Percentiles rank a stretch among this genome's conserved stretches.
Conservation (phyloP, 2,113 vertebrate genomes). For the Hucho hucho region DNA sequence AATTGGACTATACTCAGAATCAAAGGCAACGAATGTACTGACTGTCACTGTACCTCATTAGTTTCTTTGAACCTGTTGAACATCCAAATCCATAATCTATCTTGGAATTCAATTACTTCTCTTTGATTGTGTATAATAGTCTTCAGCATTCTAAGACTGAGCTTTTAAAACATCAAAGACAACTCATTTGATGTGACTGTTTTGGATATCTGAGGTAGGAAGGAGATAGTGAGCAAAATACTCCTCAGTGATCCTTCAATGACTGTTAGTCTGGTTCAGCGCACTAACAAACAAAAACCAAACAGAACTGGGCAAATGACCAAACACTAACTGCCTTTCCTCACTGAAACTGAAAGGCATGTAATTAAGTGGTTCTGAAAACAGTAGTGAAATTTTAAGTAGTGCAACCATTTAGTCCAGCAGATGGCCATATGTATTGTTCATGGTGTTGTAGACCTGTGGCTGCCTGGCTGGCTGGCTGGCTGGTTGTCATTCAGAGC, state of each 20-base stretch:
- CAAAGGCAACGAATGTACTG: neutral
- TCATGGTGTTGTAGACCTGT: conserved; percentile 66
- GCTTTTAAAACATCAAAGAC: conserved; percentile 37
- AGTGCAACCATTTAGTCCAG: conserved; percentile 50
- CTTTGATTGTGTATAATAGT: conserved; percentile 47
- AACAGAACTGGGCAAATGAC: neutral
- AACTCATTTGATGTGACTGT: conserved; percentile 23
- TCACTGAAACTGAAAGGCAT: conserved; percentile 41
- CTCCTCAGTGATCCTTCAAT: no score
- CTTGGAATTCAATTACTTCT: conserved; percentile 2
- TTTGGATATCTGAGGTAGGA: neutral
- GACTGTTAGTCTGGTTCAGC: no score
- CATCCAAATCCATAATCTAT: conserved; percentile 1
- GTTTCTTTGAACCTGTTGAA: neutral
- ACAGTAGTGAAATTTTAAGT: conserved; percentile 50
- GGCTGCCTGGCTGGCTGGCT: conserved; percentile 50
- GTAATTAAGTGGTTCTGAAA: conserved; percentile 52
- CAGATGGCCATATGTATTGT: conserved; percentile 68
- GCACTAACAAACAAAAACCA: no score
- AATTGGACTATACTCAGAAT: neutral
- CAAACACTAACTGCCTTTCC: conserved; percentile 28
- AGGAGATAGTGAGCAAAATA: no score
- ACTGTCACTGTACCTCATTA: neutral
- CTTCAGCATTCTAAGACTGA: conserved; percentile 27
- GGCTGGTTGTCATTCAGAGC: conserved; percentile 64